Percentiles rank a stretch among this genome's conserved stretches.
phyloP scores from a whole-genome alignment of 2,113 vertebrate species.

The Calidris pygmaea region DNA sequence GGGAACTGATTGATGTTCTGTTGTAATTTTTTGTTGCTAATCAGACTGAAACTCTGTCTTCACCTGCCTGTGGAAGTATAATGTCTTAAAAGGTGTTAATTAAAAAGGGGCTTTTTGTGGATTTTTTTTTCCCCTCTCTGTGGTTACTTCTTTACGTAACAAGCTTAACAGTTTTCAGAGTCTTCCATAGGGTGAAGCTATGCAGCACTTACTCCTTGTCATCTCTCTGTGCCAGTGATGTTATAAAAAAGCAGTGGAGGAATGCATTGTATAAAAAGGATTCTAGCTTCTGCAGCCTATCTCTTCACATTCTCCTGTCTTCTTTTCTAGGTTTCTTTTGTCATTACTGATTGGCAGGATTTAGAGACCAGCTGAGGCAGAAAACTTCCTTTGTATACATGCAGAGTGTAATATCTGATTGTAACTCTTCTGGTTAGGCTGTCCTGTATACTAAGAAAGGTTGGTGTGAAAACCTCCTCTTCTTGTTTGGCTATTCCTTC shows the following conservation, averaged over 20 bases:
- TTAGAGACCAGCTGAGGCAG: background rate
- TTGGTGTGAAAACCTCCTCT: background rate
- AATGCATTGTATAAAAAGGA: background rate
- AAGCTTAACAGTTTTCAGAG: background rate
- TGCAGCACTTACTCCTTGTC: background rate
- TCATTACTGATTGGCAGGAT: background rate
- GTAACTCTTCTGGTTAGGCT: background rate
- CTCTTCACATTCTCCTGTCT: background rate
- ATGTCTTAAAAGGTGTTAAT: background rate
- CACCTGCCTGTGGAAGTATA: background rate
- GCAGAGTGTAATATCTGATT: background rate
- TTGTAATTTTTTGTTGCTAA: background rate
- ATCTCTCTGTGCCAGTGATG: background rate
- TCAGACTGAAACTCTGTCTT: slow-evolving; percentile 40
- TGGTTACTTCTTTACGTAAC: background rate
- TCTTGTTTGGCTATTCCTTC: background rate
- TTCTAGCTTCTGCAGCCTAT: background rate
- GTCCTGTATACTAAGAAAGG: background rate
- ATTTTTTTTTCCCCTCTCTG: background rate
- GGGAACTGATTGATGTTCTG: background rate
- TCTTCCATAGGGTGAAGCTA: background rate
- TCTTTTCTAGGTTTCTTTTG: background rate
- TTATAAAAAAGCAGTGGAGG: background rate
- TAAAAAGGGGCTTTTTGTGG: background rate
- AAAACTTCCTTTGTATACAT: rapidly evolving